Evolutionary conservation across 1,140 invertebrate species (phyloP).

Genomic region (Cotesia vestalis): DNA sequence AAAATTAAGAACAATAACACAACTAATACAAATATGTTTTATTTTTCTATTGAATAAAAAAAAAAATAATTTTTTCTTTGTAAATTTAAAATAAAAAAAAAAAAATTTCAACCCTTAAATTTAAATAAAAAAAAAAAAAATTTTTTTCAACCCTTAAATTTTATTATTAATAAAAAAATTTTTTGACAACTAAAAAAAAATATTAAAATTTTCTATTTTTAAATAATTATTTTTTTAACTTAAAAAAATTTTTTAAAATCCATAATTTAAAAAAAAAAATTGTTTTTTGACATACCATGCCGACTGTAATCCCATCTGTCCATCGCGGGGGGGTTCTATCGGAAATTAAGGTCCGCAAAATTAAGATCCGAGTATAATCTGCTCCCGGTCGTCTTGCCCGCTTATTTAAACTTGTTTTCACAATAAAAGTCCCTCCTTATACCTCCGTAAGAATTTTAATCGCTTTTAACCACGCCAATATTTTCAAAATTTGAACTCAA

Average conservation of each 20-base stretch:
- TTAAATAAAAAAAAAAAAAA: too few relatives aligned
- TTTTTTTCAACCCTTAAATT: too few relatives aligned
- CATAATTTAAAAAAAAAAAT: too few relatives aligned
- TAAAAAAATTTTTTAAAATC: too few relatives aligned
- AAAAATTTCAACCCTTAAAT: too few relatives aligned
- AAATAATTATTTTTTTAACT: too few relatives aligned
- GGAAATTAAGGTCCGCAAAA: constrained; percentile 58
- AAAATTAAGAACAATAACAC: constrained; percentile 7
- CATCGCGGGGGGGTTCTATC: constrained; percentile 51
- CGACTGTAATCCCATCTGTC: constrained; percentile 61
- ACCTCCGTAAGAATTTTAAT: background rate
- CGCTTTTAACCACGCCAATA: too few relatives aligned
- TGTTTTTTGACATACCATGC: constrained; percentile 50
- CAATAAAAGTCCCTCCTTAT: constrained; percentile 25
- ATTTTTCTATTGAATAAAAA: background rate
- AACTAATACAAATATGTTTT: background rate
- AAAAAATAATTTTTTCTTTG: background rate
- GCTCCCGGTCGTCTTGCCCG: constrained; percentile 57
- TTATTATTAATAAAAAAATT: too few relatives aligned
- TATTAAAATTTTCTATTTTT: too few relatives aligned
- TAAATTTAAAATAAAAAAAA: too few relatives aligned
- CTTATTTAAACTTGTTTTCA: constrained; percentile 29
- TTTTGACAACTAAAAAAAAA: too few relatives aligned
- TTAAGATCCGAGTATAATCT: constrained; percentile 61
- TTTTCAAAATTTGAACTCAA: too few relatives aligned